A percentile compares a stretch with the other conserved stretches of the same genome.
Conservation (phyloP, 2,888 invertebrate genomes). For the Mesorhabditis belari region DNA sequence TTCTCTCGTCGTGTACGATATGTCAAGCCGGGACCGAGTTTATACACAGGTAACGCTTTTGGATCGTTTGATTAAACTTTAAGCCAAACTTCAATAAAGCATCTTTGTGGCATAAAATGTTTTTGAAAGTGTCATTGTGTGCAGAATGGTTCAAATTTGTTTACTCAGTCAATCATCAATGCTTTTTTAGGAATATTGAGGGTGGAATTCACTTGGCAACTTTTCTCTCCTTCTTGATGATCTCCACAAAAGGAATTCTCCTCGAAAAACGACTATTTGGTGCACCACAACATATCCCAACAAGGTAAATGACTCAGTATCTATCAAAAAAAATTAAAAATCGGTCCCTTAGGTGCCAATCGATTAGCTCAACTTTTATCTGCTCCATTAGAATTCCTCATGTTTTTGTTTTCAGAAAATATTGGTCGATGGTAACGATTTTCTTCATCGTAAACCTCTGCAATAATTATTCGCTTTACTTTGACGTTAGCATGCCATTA, state of each 20-base stretch:
- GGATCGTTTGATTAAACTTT: neutral
- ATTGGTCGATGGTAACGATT: constrained; percentile 67
- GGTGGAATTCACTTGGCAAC: constrained; percentile 33
- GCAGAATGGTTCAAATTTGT: too few relatives aligned
- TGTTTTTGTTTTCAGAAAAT: constrained; percentile 21
- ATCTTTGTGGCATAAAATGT: too few relatives aligned
- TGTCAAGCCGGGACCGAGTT: constrained; percentile 41
- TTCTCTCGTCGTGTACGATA: constrained; percentile 29
- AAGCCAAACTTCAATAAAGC: too few relatives aligned
- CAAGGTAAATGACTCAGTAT: constrained; percentile 9
- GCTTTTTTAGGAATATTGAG: constrained; percentile 20
- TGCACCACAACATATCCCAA: constrained; percentile 10
- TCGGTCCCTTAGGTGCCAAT: too few relatives aligned
- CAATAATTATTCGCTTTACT: constrained; percentile 83
- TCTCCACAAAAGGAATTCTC: constrained; percentile 30
- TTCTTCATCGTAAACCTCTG: constrained; percentile 84
- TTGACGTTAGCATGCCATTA: constrained; percentile 91
- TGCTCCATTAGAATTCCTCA: too few relatives aligned
- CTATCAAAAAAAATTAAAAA: too few relatives aligned
- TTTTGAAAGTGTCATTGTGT: too few relatives aligned
- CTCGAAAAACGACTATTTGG: constrained; percentile 8
- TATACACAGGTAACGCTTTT: constrained; percentile 21
- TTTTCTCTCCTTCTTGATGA: constrained; percentile 34
- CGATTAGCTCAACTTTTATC: too few relatives aligned
- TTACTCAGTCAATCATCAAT: too few relatives aligned